Base-by-base conservation (phyloP, 2,797 vertebrate genomes). In the Esox lucius region DNA sequence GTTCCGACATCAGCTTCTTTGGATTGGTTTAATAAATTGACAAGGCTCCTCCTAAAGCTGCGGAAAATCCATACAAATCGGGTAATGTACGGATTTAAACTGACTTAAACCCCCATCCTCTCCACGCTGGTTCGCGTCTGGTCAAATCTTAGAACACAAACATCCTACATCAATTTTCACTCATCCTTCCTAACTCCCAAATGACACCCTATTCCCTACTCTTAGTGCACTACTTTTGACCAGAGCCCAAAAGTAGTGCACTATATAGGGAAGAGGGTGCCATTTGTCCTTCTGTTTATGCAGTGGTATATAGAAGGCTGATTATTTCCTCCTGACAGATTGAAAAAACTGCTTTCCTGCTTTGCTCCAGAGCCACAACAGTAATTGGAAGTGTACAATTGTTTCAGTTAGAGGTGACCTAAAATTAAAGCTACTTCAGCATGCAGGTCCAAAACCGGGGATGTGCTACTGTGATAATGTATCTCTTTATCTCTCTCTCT, bases 81-180 rank as follows among this genome's bases (percentile, higher is more conserved):
- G 79, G 85, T 89, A 86, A 86, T 85, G 85, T 85, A 87, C 87
- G 83, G 84, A 84, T 87, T 87, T 88, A 26, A 28, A 64, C 78
- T 26, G 84, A 80, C 78, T 80, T 48, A 73, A 33, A 12, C 28
- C 71, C 86, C 53, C 62, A 46, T 73, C 75, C 83, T 83, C 75
- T 84, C 78, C 75, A 64, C 68, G 73, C 70, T 7, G 53, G 31
- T 9, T 82, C 75, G 68, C 85, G 86, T 90, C 83, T 76, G 77
- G 72, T 86, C 87, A 86, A 86, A 81, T 56, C 53, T n/a, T n/a
- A 17, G 49, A 31, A 19, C 51, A 70, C 17, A 11, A 33, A 68
- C n/a, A 31, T 39, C 56, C 11, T 24, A 68, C 66, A 35, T 39
- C 35, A n/a, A 17, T 31, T 28, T 16, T 33, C 49, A 71, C 49